These are phyloP conservation scores for Sesia bembeciformis DNA, from an alignment of 2,888 invertebrate genomes.

Conservation along the genomic window DNA sequence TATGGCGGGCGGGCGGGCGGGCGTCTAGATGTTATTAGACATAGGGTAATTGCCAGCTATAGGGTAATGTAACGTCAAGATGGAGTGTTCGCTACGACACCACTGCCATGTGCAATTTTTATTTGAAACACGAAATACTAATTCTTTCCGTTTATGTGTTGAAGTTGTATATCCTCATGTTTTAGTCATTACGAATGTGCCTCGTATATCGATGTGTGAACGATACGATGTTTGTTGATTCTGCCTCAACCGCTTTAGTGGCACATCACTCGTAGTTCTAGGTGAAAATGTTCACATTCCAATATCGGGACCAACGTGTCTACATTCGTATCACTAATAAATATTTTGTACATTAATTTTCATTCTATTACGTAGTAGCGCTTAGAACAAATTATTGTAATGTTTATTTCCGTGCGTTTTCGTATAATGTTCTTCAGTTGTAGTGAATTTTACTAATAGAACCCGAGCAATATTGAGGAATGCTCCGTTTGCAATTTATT, in stretches of 20 bases:
- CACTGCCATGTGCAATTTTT: conserved; percentile 71
- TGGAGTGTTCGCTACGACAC: conserved; percentile 63
- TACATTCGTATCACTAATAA: conserved; percentile 5
- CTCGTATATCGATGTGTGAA: conserved; percentile 27
- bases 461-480: conserved; percentile 13
- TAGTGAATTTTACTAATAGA: conserved; percentile 3
- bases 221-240: conserved; percentile 42
- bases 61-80: conserved; percentile 48
- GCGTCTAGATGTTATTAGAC: conserved; percentile 51
- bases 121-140: conserved; percentile 50
- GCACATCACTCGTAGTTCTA: conserved; percentile 25
- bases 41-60: conserved; percentile 71
- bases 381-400: conserved; percentile 24
- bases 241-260: conserved; percentile 24
- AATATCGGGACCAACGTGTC: conserved; percentile 59
- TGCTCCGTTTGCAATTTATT: conserved; percentile 58
- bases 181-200: conserved; percentile 57
- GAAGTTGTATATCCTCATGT: conserved; percentile 46
- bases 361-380: conserved; percentile 3
- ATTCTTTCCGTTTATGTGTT: conserved; percentile 36
- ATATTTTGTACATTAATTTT: conserved; percentile 1
- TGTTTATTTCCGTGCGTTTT: background rate
- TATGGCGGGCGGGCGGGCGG: conserved; percentile 43
- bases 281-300: conserved; percentile 59
- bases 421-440: background rate